Base-by-base conservation (phyloP, 23 tunicate genomes). In the Phallusia fumigata region DNA sequence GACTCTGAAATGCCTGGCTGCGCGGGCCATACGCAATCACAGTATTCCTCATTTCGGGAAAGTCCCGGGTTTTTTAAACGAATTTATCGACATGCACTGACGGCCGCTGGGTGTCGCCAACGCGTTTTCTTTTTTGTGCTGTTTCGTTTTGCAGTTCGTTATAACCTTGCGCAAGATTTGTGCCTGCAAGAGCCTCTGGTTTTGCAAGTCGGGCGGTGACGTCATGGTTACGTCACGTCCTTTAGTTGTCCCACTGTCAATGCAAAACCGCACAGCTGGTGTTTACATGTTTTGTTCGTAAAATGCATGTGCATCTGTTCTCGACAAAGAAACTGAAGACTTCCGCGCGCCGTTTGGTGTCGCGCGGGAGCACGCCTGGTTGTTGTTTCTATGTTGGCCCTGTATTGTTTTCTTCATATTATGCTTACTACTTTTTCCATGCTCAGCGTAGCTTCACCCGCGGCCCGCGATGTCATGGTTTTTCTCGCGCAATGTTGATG, bases 31-130 rank as follows among this genome's bases (percentile, higher is more conserved):
- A 0, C 82, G 86, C 32, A 74, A 74, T 30, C 35, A 77, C 36
- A 52, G 47, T 19, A 82, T 90, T 30, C 77, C 65, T 0, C 86
- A 90, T 49, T 45, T 34, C 21, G 90, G 83, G 0, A 69, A 33
- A 35, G 84, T 90, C 31, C 95, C 95, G 16, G 34, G 52, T 28
- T 76, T 76, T 51, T 75, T 90, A 35, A 73, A 81, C 53, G 84
- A 86, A 45, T 90, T 85, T 33, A 87, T 90, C 73, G 90, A 81
- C 53, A 85, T 85, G 95, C 95, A 90, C 36, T 90, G 85, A 80
- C 69, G 28, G 28, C 69, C 26, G 1, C 69, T 58, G 47, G 47
- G 47, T 40, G 47, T 24, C 69, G 28, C 69, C 16, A 24, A 58
- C 3, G 69, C 69, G 28, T 22, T 58, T 58, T 58, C 28, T 58